Percentiles rank a stretch among this genome's conserved stretches.
Conservation (phyloP, 2,888 invertebrate genomes). For the Tetragnatha montana region DNA sequence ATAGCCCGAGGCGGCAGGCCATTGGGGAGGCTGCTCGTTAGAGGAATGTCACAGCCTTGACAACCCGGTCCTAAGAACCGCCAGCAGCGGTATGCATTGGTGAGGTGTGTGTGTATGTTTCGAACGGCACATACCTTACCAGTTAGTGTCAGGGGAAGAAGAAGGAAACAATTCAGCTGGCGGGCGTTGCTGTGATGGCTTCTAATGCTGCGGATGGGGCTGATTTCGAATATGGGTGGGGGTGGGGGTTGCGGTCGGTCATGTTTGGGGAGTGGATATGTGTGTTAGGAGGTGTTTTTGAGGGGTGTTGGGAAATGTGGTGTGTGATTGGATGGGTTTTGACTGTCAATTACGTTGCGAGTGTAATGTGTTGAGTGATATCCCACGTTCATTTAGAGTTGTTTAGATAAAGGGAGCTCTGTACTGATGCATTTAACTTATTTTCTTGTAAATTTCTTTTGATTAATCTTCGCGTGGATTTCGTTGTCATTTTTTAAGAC, state of each 20-base stretch:
- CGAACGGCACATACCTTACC: constrained; percentile 10
- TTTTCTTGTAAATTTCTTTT: too few relatives aligned
- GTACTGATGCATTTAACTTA: too few relatives aligned
- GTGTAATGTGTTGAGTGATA: too few relatives aligned
- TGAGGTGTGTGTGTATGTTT: constrained; percentile 26
- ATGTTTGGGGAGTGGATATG: not conserved
- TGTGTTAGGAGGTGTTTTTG: too few relatives aligned
- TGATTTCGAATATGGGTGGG: not conserved
- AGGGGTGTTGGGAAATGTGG: too few relatives aligned
- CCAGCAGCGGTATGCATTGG: constrained; percentile 44
- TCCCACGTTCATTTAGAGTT: too few relatives aligned
- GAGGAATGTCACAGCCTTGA: constrained; percentile 56
- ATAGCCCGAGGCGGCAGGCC: constrained; percentile 20
- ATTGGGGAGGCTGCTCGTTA: constrained; percentile 47
- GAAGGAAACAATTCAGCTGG: constrained; percentile 42
- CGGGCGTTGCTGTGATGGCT: constrained; percentile 19
- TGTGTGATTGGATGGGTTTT: too few relatives aligned
- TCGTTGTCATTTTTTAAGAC: too few relatives aligned
- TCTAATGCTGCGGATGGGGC: not conserved
- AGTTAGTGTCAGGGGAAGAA: constrained; percentile 24
- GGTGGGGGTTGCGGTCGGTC: not conserved
- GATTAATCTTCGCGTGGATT: too few relatives aligned
- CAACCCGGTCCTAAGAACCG: constrained; percentile 29
- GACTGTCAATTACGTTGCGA: too few relatives aligned
- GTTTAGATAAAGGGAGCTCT: too few relatives aligned